Conservation (phyloP, 2,797 vertebrate genomes). For the Ara ararauna region DNA sequence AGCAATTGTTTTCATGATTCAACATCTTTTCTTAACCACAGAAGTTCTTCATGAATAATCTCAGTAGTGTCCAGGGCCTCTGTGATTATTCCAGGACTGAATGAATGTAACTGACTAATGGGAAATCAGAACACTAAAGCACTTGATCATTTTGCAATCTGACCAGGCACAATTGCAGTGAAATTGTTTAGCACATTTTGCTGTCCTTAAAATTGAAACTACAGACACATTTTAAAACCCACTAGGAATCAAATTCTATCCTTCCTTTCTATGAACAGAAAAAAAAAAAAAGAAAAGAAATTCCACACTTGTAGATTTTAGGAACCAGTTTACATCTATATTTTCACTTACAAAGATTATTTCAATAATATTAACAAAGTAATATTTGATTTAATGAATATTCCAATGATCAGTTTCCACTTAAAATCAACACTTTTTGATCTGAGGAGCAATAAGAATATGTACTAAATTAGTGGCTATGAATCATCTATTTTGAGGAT, state of each 20-base stretch:
- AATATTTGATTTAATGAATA: not conserved
- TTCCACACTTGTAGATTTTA: not conserved
- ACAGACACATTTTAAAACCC: not conserved
- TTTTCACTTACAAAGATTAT: not conserved
- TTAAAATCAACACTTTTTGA: not conserved
- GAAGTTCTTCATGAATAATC: conserved; percentile 37
- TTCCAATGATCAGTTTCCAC: not conserved
- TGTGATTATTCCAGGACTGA: conserved; percentile 5
- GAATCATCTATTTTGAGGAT: not conserved
- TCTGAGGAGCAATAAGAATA: not conserved
- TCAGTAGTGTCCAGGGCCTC: not conserved
- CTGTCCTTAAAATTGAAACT: conserved; percentile 23
- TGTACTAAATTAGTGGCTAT: not conserved
- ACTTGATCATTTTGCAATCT: not conserved
- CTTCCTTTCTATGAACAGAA: not conserved
- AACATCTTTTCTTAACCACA: conserved; percentile 21
- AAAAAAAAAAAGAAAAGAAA: not conserved
- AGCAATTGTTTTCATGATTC: conserved; percentile 21
- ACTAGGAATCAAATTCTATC: not conserved
- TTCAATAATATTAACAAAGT: not conserved
- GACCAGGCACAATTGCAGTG: not conserved
- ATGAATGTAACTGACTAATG: conserved; percentile 28
- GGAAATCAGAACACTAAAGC: conserved; percentile 39
- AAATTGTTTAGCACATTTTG: conserved; percentile 25
- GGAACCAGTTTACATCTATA: not conserved